Base-by-base conservation (phyloP, 2,888 invertebrate genomes). In the Stramonita haemastoma region DNA sequence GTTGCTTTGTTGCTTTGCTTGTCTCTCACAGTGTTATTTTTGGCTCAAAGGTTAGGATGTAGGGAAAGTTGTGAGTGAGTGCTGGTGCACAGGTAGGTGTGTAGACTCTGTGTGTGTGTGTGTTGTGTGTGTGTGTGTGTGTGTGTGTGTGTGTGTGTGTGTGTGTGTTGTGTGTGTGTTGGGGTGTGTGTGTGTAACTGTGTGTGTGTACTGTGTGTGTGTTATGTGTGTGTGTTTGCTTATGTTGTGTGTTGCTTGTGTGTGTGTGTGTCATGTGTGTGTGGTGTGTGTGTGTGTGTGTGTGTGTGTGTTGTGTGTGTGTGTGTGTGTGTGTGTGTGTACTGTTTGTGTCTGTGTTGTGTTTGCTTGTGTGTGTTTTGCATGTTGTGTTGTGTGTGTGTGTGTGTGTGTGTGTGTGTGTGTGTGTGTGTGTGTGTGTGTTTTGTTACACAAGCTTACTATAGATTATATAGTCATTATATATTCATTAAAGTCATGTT, bases 381-480 rank as follows among this genome's bases (percentile, higher is more conserved):
- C 34, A n/a, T 56, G 57, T 56, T 86, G 86, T 66, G 57, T 56
- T 34, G 17, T 79, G 29, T 15, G 22, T 56, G 57, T 56, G 46
- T 86, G 86, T 66, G 57, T 56, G 66, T 32, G 57, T 56, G 79
- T 79, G 79, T 17, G 79, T 34, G 79, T 17, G 22, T 79, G 79
- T 17, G 22, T 79, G 79, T 34, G 22, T 13, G 79, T 34, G 79
- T 79, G 79, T 17, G 79, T 34, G 79, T 17, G 22, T 79, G 79
- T 17, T 4, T 79, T 34, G 22, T 13, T 34, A 46, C 46, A 46
- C 46, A 46, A 46, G 46, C 46, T 46, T 46, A 46, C 19, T 66
- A 22, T 34, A n/a, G 17, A n/a, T 34, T 79, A 26, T 32, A 79
- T n/a, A n/a, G n/a, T n/a, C n/a, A n/a, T n/a, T n/a, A n/a, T n/a